Conservation (phyloP, 37 sponge, comb jelly and placozoan genomes). For the Bolinopsis microptera region DNA sequence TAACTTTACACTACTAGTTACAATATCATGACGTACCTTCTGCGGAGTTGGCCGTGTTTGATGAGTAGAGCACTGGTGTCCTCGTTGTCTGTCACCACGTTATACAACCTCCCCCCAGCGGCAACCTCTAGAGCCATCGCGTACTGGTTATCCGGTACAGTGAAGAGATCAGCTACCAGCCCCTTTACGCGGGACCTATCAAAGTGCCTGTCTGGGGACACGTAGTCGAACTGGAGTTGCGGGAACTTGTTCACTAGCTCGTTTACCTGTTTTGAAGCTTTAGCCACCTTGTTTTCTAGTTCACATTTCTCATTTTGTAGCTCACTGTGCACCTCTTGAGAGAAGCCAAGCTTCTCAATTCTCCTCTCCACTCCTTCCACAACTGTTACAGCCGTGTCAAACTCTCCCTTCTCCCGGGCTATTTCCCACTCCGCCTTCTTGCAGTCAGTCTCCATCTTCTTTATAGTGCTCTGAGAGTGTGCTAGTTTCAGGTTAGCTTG, state of each 20-base stretch:
- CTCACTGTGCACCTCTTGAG: neutral
- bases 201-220: conserved; percentile 73
- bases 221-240: conserved; percentile 85
- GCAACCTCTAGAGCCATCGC: too few species aligned
- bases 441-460: conserved; percentile 28
- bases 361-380: neutral
- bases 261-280: neutral
- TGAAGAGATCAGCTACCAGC: conserved; percentile 82
- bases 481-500: conserved; percentile 35
- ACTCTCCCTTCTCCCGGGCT: neutral
- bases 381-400: neutral
- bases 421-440: conserved; percentile 55
- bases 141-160: conserved; percentile 80
- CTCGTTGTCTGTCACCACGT: too few species aligned
- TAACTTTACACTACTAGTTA: too few species aligned
- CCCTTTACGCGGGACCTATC: conserved; percentile 81
- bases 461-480: conserved; percentile 29
- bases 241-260: conserved; percentile 75
- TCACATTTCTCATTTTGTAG: neutral
- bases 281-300: neutral
- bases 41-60: too few species aligned
- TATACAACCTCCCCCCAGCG: too few species aligned
- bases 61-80: too few species aligned
- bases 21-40: too few species aligned
- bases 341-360: conserved; percentile 42